Conservation (phyloP, 2,113 vertebrate genomes). For the Pollachius pollachius region DNA sequence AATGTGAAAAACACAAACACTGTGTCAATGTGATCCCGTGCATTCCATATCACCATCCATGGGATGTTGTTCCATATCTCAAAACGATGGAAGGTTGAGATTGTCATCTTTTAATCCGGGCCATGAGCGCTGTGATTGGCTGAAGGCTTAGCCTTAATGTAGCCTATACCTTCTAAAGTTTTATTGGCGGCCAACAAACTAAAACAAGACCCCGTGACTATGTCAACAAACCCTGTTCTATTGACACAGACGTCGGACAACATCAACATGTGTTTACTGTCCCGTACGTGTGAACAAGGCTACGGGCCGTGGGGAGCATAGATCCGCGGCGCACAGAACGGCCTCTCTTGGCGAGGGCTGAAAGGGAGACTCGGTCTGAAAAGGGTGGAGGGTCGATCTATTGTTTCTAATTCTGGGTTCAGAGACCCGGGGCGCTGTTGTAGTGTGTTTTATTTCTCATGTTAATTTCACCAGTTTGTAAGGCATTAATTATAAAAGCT, state of each 20-base stretch:
- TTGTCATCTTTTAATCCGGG: no score
- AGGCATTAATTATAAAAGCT: slow-evolving; percentile 37
- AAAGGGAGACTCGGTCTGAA: no score
- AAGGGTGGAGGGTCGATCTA: neutral
- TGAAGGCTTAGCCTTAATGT: no score
- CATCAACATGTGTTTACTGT: slow-evolving; percentile 38
- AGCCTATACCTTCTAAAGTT: no score
- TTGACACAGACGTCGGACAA: slow-evolving; percentile 60
- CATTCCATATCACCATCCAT: no score
- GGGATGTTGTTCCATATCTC: no score
- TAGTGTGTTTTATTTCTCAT: slow-evolving; percentile 65
- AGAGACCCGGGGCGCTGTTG: slow-evolving; percentile 28
- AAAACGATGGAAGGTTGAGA: no score
- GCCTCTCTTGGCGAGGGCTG: neutral
- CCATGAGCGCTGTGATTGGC: no score
- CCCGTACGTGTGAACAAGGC: slow-evolving; percentile 25
- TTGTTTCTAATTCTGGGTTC: slow-evolving; percentile 20
- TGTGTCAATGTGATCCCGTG: no score
- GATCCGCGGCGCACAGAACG: slow-evolving; percentile 16
- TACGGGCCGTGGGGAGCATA: neutral
- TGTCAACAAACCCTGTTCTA: slow-evolving; percentile 33
- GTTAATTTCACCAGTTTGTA: slow-evolving; percentile 61
- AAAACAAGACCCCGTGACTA: neutral
- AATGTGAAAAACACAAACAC: no score
- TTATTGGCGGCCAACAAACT: no score